phyloP scores from a whole-genome alignment of 92 coral and sea anemone species.

The Epizoanthus fatuus region DNA sequence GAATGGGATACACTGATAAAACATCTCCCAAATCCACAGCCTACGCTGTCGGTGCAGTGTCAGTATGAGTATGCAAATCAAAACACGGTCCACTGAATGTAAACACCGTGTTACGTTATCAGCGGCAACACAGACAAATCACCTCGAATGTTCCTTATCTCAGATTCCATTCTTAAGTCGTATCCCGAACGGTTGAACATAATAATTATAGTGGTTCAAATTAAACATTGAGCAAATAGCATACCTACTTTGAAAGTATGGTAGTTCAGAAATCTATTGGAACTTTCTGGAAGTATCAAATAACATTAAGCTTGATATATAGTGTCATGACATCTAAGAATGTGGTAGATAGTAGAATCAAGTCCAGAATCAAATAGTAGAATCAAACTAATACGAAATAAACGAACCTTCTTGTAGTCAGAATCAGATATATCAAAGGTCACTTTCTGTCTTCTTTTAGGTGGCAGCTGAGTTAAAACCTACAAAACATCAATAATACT shows the following conservation, averaged over 20 bases:
- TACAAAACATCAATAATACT: constrained; percentile 16
- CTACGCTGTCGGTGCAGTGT: constrained; percentile 14
- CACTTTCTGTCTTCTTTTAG: constrained; percentile 95
- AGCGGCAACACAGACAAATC: constrained; percentile 1
- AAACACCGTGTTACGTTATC: constrained; percentile 35
- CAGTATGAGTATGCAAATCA: constrained; percentile 35
- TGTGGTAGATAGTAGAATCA: background rate
- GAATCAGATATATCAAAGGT: constrained; percentile 93
- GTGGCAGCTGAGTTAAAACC: constrained; percentile 96
- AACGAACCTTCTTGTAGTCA: constrained; percentile 81
- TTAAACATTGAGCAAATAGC: background rate
- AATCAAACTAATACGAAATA: background rate
- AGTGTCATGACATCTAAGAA: background rate
- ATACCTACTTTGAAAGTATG: too few relatives aligned
- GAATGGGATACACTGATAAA: constrained; percentile 22
- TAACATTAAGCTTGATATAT: too few relatives aligned
- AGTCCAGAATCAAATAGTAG: background rate
- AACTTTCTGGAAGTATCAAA: too few relatives aligned
- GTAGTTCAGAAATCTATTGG: too few relatives aligned
- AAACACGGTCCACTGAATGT: constrained; percentile 7
- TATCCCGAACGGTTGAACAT: background rate
- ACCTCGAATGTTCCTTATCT: constrained; percentile 6
- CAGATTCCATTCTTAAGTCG: background rate
- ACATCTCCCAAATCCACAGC: constrained; percentile 22
- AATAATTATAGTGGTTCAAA: background rate